Base-by-base conservation (phyloP, 1,140 invertebrate species). In the Megalonaias nervosa region DNA sequence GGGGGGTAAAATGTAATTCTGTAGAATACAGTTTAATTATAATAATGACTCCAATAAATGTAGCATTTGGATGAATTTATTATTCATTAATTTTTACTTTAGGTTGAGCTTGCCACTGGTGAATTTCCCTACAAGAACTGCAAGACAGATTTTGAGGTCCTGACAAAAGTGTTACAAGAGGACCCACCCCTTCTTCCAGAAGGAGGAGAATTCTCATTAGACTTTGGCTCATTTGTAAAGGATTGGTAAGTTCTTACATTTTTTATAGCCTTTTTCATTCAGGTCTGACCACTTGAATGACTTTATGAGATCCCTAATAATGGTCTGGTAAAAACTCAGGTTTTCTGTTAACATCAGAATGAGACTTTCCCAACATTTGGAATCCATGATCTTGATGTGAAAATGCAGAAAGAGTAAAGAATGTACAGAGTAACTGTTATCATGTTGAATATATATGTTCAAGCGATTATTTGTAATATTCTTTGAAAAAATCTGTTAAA, bases 91-190 rank as follows among this genome's bases (percentile, higher is more conserved):
- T 79, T 31, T 56, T 31, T 56, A 5, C 78, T 80, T 14, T 78
- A 90, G 89, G 89, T 90, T 66, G 97, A 98, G 93, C 77, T 92
- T 48, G 91, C 91, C 1, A 91, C 89, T 55, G 91, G 91, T 26
- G 87, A 91, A 80, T 91, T 91, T 77, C 91, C 91, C 14, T 91
- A 91, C 81, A 89, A 89, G 78, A 87, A 91, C 68, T 91, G 90
- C 82, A 88, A 88, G 69, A 90, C 88, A 71, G 90, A 91, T 79
- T 92, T 92, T 87, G 91, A 91, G 83, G 87, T 91, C 23, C 82
- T 91, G 73, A 88, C 89, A 19, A 89, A 89, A 80, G 91, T 92
- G 57, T 78, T 91, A 71, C 82, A 89, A 61, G 89, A 90, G 66
- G 89, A 90, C 16, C 87, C 90, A 13, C 91, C 91, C 11, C 64